Conservation (phyloP, 2,113 vertebrate genomes). For the Manacus vitellinus region DNA sequence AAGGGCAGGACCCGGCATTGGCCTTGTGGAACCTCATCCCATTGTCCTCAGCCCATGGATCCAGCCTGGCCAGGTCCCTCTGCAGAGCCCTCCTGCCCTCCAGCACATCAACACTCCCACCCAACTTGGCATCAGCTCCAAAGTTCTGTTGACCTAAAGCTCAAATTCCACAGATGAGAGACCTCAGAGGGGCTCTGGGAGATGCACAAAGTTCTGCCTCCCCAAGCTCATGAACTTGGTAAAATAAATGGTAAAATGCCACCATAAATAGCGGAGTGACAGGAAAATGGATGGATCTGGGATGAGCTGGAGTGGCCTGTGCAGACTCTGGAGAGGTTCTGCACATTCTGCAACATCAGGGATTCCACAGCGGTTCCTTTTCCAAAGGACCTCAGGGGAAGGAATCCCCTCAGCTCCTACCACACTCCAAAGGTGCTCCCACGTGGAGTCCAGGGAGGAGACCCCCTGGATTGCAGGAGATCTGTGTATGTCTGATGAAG, state of each 20-base stretch:
- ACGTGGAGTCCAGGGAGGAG: accelerated
- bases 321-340: background rate
- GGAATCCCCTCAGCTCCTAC: background rate
- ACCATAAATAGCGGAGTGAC: accelerated
- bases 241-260: background rate
- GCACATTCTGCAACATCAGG: accelerated
- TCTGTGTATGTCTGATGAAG: background rate
- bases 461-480: background rate
- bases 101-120: too few species aligned
- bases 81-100: too few species aligned
- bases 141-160: background rate
- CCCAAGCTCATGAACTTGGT: background rate
- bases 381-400: accelerated
- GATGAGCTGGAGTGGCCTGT: accelerated
- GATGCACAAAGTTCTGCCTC: background rate
- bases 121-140: accelerated
- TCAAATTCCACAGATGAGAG: background rate
- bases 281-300: accelerated
- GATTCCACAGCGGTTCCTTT: background rate
- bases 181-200: background rate
- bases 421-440: too few species aligned
- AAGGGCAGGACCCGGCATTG: too few species aligned
- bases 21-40: too few species aligned
- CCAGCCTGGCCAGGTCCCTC: background rate
- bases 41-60: background rate